A percentile compares a stretch with the other conserved stretches of the same genome.
Evolutionary conservation across 1,140 invertebrate genomes (phyloP).

Genomic region (Pectinophora gossypiella): DNA sequence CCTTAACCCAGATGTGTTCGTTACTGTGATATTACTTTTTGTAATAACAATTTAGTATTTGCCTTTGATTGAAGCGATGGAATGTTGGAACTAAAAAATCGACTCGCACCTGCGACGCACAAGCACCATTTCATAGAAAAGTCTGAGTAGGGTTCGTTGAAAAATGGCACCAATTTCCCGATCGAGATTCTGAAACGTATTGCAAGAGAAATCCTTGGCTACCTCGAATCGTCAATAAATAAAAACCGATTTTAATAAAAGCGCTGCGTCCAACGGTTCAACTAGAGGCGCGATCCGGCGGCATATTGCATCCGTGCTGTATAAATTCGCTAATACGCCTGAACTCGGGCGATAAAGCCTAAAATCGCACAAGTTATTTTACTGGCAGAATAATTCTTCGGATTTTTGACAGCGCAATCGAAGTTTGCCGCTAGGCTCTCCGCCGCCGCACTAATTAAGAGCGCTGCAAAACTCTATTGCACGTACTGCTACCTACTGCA

Average conservation of each 20-base stretch:
- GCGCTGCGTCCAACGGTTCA: conserved; percentile 38
- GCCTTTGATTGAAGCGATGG: too few relatives aligned
- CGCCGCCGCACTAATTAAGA: conserved; percentile 56
- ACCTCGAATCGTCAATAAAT: conserved; percentile 64
- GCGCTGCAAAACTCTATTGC: conserved; percentile 33
- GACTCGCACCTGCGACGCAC: background rate
- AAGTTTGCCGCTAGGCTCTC: conserved; percentile 62
- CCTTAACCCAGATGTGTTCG: too few relatives aligned
- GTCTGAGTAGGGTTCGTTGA: background rate
- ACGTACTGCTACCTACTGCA: background rate
- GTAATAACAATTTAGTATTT: too few relatives aligned
- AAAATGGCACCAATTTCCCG: background rate
- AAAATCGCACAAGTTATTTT: conserved; percentile 71
- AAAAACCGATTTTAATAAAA: conserved; percentile 73
- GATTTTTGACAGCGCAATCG: conserved; percentile 74
- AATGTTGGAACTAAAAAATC: too few relatives aligned
- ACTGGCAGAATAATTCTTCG: conserved; percentile 70
- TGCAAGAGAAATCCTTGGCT: conserved; percentile 29
- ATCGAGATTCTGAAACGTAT: background rate
- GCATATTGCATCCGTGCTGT: conserved; percentile 66
- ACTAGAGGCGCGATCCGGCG: conserved; percentile 37
- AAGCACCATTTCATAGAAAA: background rate
- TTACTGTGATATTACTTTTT: too few relatives aligned
- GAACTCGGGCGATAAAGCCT: conserved; percentile 69
- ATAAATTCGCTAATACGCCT: conserved; percentile 73